Evolutionary conservation across 30 jellyfish, hydroid and myxozoan species (phyloP).

Genomic region (Aurelia sp.): DNA sequence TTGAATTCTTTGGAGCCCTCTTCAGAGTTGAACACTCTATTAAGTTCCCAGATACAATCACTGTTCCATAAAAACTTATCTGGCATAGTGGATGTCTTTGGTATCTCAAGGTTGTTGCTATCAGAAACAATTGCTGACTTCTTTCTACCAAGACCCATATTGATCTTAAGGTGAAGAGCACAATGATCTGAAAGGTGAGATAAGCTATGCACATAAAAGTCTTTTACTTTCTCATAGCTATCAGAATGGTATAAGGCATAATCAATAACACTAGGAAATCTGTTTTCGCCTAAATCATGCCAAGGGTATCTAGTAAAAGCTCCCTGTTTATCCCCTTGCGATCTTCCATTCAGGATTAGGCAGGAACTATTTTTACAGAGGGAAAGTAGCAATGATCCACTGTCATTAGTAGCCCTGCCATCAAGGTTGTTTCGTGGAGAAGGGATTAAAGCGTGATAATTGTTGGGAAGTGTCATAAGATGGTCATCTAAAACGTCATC

Average conservation of each 20-base stretch:
- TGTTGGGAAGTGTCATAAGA: not conserved
- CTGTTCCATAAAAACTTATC: not conserved
- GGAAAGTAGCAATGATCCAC: not conserved
- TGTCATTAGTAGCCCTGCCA: not conserved
- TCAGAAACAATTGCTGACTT: too few relatives aligned
- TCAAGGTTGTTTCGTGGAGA: not conserved
- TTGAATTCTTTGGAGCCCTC: not conserved
- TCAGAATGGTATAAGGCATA: not conserved
- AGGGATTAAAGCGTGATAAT: not conserved
- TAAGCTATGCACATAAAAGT: not conserved
- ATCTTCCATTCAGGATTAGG: not conserved
- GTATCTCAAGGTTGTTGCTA: not conserved
- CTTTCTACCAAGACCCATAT: not conserved
- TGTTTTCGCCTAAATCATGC: not conserved
- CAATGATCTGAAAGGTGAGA: slow-evolving; percentile 11
- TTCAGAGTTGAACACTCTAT: not conserved
- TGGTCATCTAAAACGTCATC: not conserved
- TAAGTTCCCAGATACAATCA: not conserved
- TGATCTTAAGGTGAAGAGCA: not conserved
- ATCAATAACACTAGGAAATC: slow-evolving; percentile 1
- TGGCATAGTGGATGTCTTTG: not conserved
- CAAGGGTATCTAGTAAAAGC: not conserved
- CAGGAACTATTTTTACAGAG: not conserved
- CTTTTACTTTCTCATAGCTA: not conserved
- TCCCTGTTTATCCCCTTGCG: slow-evolving; percentile 1